Conservation (phyloP, 2,113 vertebrate species). For the Nerophis ophidion region DNA sequence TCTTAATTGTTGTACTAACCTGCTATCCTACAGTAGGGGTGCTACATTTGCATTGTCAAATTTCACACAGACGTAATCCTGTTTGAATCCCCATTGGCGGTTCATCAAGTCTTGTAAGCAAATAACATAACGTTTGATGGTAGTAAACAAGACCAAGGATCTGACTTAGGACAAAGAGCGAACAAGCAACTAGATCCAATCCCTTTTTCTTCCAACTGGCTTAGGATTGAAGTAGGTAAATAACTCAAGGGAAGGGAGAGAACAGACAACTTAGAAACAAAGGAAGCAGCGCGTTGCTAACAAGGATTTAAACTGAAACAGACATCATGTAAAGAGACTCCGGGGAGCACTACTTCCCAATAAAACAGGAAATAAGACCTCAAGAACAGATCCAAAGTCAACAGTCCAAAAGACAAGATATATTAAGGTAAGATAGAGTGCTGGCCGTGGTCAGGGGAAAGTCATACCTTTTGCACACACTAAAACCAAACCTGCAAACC, state of each 20-base stretch:
- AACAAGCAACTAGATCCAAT: not conserved
- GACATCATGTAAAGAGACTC: not conserved
- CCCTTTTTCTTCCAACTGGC: not conserved
- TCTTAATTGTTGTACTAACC: no score
- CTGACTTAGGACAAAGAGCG: not conserved
- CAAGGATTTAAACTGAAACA: not conserved
- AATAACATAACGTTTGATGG: not conserved
- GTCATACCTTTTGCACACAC: not conserved
- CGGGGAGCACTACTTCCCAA: not conserved
- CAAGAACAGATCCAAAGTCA: not conserved
- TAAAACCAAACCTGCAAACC: not conserved
- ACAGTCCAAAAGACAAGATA: not conserved
- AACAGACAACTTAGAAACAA: not conserved
- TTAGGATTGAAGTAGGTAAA: not conserved
- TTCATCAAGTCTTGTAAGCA: not conserved
- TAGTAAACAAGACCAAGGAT: not conserved
- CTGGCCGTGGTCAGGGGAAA: not conserved
- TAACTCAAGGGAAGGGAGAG: not conserved
- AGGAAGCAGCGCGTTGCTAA: not conserved
- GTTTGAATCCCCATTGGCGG: not conserved
- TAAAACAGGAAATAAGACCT: not conserved
- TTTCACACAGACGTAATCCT: not conserved
- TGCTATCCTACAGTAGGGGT: no score
- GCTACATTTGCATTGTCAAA: not conserved
- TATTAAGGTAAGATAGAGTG: not conserved